Conservation (phyloP, 2,113 vertebrate species). For the Dasyornis broadbenti region DNA sequence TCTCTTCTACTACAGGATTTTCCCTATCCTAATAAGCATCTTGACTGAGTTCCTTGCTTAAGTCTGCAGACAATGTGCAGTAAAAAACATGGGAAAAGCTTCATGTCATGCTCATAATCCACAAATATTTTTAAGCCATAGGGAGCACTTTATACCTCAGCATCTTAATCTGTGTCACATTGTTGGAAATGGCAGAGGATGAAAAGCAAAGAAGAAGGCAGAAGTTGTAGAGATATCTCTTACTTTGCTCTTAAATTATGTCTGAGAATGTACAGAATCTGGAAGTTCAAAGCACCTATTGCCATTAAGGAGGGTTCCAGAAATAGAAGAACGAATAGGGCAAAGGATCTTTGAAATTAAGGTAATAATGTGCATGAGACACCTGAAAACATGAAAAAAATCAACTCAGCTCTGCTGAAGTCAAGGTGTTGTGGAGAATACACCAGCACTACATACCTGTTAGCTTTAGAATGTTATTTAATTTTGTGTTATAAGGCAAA, state of each 20-base stretch:
- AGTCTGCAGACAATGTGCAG: neutral
- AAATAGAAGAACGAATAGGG: neutral
- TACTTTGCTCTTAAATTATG: neutral
- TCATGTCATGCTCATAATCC: neutral
- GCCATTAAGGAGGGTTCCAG: neutral
- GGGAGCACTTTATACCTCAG: neutral
- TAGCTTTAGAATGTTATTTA: neutral
- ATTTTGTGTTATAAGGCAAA: neutral
- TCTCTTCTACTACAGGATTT: neutral
- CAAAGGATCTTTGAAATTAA: neutral
- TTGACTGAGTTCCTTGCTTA: neutral
- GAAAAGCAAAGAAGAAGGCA: neutral
- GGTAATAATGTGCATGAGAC: neutral
- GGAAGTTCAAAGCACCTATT: neutral
- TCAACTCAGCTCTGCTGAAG: fast-evolving
- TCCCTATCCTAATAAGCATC: neutral
- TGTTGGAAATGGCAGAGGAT: neutral
- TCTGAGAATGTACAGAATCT: neutral
- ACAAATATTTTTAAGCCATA: neutral
- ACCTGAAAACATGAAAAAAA: neutral
- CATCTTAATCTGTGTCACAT: neutral
- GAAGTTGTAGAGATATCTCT: neutral
- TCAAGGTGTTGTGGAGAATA: neutral
- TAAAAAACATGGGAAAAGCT: neutral
- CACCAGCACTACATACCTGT: neutral